Evolutionary conservation across 2,113 vertebrate genomes (phyloP).

Genomic region (Thalassoma bifasciatum): DNA sequence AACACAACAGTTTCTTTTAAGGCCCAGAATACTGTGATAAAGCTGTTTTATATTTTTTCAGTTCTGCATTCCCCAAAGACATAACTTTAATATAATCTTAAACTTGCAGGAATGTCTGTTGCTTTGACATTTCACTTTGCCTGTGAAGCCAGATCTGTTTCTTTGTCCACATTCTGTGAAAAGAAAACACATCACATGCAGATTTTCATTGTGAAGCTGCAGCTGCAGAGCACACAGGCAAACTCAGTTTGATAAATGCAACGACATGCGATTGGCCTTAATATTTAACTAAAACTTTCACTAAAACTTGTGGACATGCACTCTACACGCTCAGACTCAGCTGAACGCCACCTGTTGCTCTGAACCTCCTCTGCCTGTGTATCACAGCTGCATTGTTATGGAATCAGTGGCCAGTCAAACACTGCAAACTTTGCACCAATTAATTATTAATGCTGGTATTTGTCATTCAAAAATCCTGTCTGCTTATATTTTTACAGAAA

Average conservation of each 20-base stretch:
- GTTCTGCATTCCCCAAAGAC: background rate
- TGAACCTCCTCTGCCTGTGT: conserved; percentile 24
- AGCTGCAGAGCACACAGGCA: background rate
- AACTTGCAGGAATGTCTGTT: background rate
- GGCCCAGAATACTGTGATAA: conserved; percentile 42
- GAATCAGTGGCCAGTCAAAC: background rate
- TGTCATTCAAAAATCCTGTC: too few relatives aligned
- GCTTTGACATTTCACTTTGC: too few relatives aligned
- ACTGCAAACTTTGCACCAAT: background rate
- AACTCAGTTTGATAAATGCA: background rate
- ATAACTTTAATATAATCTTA: background rate
- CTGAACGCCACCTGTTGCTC: conserved; percentile 46
- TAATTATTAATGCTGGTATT: too few relatives aligned
- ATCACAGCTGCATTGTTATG: conserved; percentile 14
- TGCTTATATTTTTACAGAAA: too few relatives aligned
- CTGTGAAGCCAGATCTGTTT: too few relatives aligned
- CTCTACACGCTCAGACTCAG: background rate
- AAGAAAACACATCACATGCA: too few relatives aligned
- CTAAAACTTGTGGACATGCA: background rate
- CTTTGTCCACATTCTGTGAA: too few relatives aligned
- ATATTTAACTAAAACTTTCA: background rate
- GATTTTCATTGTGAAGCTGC: background rate
- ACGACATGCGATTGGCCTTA: background rate
- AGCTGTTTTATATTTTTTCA: conserved; percentile 7
- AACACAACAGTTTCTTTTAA: conserved; percentile 31